Percentiles rank a stretch among this genome's conserved stretches.
Conservation (phyloP, 2,797 vertebrate species). For the Phoeniculus purpureus region DNA sequence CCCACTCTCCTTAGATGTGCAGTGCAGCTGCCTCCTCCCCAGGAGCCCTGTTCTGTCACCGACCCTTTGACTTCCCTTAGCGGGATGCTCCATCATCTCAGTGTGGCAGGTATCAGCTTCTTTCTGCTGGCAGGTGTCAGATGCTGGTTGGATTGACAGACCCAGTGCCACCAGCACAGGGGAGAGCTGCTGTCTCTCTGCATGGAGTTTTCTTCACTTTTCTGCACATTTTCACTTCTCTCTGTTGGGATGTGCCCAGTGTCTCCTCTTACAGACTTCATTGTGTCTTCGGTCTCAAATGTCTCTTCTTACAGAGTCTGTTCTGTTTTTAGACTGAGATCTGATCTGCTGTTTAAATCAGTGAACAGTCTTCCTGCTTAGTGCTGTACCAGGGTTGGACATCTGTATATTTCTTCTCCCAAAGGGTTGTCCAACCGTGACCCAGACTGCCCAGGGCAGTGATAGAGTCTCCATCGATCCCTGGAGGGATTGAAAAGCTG, state of each 20-base stretch:
- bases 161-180: neutral
- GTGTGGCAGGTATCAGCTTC: neutral
- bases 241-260: neutral
- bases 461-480: too few relatives aligned
- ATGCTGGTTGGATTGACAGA: neutral
- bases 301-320: neutral
- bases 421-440: too few relatives aligned
- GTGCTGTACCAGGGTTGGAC: neutral
- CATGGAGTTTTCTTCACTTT: neutral
- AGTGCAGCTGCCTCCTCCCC: neutral
- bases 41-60: accelerated
- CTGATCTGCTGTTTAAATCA: neutral
- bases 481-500: too few relatives aligned
- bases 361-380: neutral
- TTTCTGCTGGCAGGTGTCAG: neutral
- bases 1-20: accelerated
- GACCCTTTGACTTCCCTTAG: neutral
- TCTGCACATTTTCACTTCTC: neutral
- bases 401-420: too few relatives aligned
- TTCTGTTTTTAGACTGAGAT: neutral
- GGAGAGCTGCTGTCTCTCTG: neutral
- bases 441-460: too few relatives aligned
- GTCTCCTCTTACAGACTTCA: neutral
- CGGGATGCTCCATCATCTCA: neutral
- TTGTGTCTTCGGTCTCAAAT: too few relatives aligned